A percentile compares a stretch with the other conserved stretches of the same genome.
phyloP scores from a whole-genome alignment of 2,797 vertebrate genomes.

The Naso thynnoides region DNA sequence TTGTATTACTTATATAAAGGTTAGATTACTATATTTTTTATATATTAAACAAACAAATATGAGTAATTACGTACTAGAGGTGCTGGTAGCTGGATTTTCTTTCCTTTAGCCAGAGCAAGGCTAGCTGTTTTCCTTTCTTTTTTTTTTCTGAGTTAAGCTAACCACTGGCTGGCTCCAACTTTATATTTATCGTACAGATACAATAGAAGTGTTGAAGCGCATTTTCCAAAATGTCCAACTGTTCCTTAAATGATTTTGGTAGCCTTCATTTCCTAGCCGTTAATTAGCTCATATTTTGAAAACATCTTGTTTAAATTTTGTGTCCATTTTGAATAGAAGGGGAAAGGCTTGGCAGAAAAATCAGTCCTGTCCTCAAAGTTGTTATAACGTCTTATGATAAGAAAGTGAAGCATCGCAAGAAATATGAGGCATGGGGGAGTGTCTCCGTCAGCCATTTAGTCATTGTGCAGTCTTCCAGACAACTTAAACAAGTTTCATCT shows the following conservation, averaged over 20 bases:
- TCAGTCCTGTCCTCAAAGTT: background rate
- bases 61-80: too few species aligned
- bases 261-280: background rate
- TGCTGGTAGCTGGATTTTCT: background rate
- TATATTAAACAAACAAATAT: too few species aligned
- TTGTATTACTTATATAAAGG: too few species aligned
- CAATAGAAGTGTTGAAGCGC: background rate
- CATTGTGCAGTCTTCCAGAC: background rate
- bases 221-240: background rate
- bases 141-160: background rate
- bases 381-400: conserved; percentile 12
- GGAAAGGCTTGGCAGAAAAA: background rate
- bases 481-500: conserved; percentile 8
- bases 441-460: conserved; percentile 12
- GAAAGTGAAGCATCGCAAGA: background rate
- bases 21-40: too few species aligned
- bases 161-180: background rate
- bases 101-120: background rate
- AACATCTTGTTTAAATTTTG: background rate
- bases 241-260: background rate
- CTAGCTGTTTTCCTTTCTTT: too few species aligned
- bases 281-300: background rate
- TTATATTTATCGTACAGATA: background rate
- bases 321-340: background rate
- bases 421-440: conserved; percentile 3